These are phyloP conservation scores for Peromyscus leucopus DNA, from an alignment of 2,113 vertebrate genomes.

Conservation along the genomic window DNA sequence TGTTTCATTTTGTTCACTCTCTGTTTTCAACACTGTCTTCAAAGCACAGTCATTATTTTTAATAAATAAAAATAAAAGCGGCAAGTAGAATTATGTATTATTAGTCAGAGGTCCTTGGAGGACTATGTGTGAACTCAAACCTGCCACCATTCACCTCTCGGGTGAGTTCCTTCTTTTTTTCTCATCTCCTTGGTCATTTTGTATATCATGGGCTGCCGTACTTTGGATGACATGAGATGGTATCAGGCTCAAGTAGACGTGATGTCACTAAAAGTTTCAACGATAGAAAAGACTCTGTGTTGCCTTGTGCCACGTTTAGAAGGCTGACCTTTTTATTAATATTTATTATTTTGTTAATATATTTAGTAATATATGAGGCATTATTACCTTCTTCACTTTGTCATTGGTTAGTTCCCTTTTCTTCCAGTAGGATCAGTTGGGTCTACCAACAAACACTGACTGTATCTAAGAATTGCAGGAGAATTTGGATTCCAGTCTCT, in stretches of 20 bases:
- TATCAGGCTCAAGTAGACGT: not conserved
- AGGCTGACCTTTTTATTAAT: not conserved
- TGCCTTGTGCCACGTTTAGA: not conserved
- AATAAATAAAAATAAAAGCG: slow-evolving; percentile 5
- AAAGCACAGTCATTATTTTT: not conserved
- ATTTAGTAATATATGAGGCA: not conserved
- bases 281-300: not conserved
- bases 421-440: not conserved
- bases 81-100: not conserved
- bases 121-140: not conserved
- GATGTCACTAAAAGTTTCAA: not conserved
- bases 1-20: not conserved
- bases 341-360: not conserved
- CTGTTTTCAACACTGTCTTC: not conserved
- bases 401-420: not conserved
- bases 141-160: not conserved
- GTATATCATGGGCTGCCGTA: not conserved
- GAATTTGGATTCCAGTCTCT: not conserved
- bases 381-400: not conserved
- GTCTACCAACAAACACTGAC: not conserved
- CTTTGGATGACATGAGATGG: not conserved
- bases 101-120: not conserved
- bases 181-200: not conserved
- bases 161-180: not conserved
- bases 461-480: not conserved